phyloP scores from a whole-genome alignment of 92 coral and sea anemone genomes.

The Actinernus sp. region DNA sequence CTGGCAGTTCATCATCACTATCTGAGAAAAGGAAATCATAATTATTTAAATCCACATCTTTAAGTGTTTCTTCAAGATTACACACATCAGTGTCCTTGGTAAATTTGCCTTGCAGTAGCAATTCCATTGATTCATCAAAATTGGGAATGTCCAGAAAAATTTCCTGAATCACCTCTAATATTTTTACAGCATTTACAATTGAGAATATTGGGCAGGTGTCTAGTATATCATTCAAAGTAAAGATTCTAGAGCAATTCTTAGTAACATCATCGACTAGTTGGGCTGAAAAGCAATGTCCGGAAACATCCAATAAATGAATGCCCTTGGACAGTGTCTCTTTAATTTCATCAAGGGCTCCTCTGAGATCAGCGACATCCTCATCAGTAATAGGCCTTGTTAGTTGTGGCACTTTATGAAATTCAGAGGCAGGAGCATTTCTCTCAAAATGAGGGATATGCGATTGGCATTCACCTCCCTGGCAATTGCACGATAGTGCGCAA shows the following conservation, averaged over 20 bases:
- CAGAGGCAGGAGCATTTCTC: no score
- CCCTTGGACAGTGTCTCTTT: neutral
- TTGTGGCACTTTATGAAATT: neutral
- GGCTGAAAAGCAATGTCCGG: slow-evolving; percentile 35
- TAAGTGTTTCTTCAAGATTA: no score
- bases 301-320: slow-evolving; percentile 1
- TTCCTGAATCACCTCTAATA: slow-evolving; percentile 43
- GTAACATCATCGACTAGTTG: slow-evolving; percentile 38
- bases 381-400: slow-evolving; percentile 32
- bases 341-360: slow-evolving; percentile 32
- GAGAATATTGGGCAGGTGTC: slow-evolving; percentile 61
- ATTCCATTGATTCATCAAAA: slow-evolving; percentile 56
- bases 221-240: slow-evolving; percentile 40
- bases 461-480: slow-evolving; percentile 1
- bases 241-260: slow-evolving; percentile 25
- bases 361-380: slow-evolving; percentile 4
- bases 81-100: no score
- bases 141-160: slow-evolving; percentile 60
- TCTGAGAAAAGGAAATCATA: no score
- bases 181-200: slow-evolving; percentile 28
- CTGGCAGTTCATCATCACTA: no score
- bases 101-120: no score
- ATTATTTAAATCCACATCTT: no score
- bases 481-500: slow-evolving; percentile 18
- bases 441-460: neutral